These are phyloP conservation scores for Forbesichthys papilliferus DNA, from an alignment of 2,113 vertebrate genomes.

Conservation along the genomic window DNA sequence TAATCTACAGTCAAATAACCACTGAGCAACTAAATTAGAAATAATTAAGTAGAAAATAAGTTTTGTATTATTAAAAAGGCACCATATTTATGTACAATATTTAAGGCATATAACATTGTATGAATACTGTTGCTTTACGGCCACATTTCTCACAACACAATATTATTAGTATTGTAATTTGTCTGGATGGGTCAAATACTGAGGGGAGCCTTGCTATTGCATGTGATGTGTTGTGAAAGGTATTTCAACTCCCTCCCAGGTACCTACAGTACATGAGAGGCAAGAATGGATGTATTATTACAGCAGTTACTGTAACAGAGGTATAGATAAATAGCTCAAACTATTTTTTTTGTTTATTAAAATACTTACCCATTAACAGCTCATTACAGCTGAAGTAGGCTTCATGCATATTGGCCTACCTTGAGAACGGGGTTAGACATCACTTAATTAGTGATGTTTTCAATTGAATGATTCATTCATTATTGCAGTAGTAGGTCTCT, in stretches of 20 bases:
- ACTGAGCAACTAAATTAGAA: too few species aligned
- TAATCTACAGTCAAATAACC: background rate
- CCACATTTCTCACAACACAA: slow-evolving; percentile 35
- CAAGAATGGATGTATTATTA: slow-evolving; percentile 25
- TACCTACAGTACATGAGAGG: slow-evolving; percentile 41
- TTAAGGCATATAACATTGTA: slow-evolving; percentile 15
- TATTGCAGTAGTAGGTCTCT: background rate
- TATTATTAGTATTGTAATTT: slow-evolving; percentile 41
- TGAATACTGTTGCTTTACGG: slow-evolving; percentile 39
- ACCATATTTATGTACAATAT: background rate
- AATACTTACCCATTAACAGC: slow-evolving; percentile 5
- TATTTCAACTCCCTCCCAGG: slow-evolving; percentile 39
- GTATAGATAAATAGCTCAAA: slow-evolving; percentile 15
- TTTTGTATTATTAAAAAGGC: too few species aligned
- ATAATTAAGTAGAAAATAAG: too few species aligned
- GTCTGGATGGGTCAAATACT: slow-evolving; percentile 44
- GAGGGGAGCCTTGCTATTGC: slow-evolving; percentile 44
- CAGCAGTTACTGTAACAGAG: slow-evolving; percentile 36
- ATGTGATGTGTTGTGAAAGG: slow-evolving; percentile 52
- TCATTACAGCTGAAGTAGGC: slow-evolving; percentile 13
- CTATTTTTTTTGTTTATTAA: background rate
- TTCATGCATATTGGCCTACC: background rate
- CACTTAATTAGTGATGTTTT: background rate
- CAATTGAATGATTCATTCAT: background rate
- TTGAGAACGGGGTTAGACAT: background rate